Evolutionary conservation across 2,888 invertebrate genomes (phyloP).

Genomic region (Leptura quadrifasciata): DNA sequence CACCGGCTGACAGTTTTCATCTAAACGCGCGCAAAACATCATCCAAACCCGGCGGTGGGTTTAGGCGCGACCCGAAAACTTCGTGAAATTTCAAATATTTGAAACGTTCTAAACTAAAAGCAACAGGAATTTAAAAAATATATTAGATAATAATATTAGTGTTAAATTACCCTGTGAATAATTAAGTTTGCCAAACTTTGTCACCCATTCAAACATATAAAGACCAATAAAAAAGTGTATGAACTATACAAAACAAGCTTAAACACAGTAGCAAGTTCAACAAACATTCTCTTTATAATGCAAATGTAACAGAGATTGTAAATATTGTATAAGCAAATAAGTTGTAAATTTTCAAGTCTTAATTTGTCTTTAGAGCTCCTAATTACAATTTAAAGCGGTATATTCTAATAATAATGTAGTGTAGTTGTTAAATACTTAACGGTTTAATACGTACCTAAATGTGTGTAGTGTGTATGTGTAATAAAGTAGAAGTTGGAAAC

Average conservation of each 20-base stretch:
- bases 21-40: constrained; percentile 43
- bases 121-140: background rate
- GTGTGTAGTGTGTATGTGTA: constrained; percentile 7
- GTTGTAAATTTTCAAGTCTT: constrained; percentile 25
- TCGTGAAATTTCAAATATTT: background rate
- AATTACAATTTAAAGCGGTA: constrained; percentile 23
- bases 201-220: background rate
- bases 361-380: background rate
- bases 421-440: constrained; percentile 5
- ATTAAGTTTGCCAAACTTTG: background rate
- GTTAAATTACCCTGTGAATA: background rate
- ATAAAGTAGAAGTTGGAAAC: background rate
- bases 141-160: background rate
- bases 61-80: background rate
- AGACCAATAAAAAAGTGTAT: background rate
- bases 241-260: background rate
- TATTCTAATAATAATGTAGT: constrained; percentile 14
- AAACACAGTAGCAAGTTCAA: constrained; percentile 3
- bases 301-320: constrained; percentile 7
- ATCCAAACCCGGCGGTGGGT: constrained; percentile 24
- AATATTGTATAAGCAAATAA: constrained; percentile 30
- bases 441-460: background rate
- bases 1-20: constrained; percentile 45
- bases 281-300: background rate
- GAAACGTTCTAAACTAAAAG: background rate